phyloP scores from a whole-genome alignment of 2,888 invertebrate species.

The Pinctada fucata region DNA sequence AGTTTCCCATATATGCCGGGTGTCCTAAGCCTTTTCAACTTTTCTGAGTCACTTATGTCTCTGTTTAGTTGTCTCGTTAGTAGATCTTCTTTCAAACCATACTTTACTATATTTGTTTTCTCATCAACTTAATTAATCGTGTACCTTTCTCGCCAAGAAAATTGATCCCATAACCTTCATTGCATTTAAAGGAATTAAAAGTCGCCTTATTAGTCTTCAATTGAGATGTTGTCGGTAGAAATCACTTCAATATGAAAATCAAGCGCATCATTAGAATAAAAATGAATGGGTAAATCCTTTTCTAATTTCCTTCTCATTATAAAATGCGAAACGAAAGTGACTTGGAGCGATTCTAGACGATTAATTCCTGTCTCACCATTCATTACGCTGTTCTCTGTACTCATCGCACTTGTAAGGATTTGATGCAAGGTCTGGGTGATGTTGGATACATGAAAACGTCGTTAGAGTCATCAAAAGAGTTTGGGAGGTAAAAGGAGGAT shows the following conservation, averaged over 20 bases:
- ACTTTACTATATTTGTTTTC: no score
- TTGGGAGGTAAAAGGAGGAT: not conserved
- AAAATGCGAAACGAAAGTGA: not conserved
- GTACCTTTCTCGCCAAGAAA: no score
- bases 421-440: slow-evolving; percentile 11
- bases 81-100: no score
- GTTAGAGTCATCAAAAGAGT: slow-evolving; percentile 27
- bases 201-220: not conserved
- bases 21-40: no score
- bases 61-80: no score
- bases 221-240: not conserved
- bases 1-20: no score
- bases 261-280: not conserved
- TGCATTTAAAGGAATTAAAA: no score
- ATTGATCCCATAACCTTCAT: no score
- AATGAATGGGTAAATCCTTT: not conserved
- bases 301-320: slow-evolving; percentile 15
- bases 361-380: not conserved
- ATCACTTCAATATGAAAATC: not conserved
- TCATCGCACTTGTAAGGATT: slow-evolving; percentile 12
- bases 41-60: no score
- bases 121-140: no score
- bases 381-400: slow-evolving; percentile 1
- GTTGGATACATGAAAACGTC: slow-evolving; percentile 29
- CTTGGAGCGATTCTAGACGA: not conserved